Conservation (phyloP, 2,888 invertebrate genomes). For the Mayetiola destructor region DNA sequence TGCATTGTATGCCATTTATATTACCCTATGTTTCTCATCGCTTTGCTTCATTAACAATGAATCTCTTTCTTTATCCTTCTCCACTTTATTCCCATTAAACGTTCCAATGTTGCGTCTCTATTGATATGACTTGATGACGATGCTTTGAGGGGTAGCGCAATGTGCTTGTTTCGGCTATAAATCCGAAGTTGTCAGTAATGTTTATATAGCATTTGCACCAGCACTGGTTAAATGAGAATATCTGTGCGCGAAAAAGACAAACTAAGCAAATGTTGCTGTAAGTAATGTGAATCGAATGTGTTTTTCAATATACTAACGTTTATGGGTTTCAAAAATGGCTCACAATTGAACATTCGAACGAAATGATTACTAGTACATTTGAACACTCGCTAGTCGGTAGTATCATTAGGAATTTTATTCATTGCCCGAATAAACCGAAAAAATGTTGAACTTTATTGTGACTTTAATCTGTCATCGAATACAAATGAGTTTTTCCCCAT, state of each 20-base stretch:
- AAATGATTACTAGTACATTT: not conserved
- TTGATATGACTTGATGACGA: constrained; percentile 3
- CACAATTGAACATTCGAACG: not conserved
- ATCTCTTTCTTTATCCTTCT: not conserved
- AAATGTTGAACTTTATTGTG: not conserved
- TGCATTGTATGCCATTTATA: not conserved
- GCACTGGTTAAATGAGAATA: constrained; percentile 5
- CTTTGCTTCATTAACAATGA: no score
- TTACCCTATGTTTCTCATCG: not conserved
- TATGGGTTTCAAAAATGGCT: no score
- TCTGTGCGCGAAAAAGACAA: not conserved
- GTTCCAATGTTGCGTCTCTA: not conserved
- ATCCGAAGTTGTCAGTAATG: not conserved
- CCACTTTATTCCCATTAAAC: not conserved
- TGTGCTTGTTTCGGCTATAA: not conserved
- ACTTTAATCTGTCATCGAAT: not conserved
- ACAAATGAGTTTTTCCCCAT: not conserved
- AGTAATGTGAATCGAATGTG: no score
- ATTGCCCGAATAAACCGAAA: not conserved
- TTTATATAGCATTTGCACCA: no score
- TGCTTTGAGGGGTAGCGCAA: constrained; percentile 7
- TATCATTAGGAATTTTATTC: not conserved
- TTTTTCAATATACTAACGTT: no score
- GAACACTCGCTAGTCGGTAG: not conserved
- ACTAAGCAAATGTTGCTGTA: not conserved